Percentiles rank a stretch among this genome's conserved stretches.
Evolutionary conservation across 2,888 invertebrate species (phyloP).

Genomic region (Phortica okadai): DNA sequence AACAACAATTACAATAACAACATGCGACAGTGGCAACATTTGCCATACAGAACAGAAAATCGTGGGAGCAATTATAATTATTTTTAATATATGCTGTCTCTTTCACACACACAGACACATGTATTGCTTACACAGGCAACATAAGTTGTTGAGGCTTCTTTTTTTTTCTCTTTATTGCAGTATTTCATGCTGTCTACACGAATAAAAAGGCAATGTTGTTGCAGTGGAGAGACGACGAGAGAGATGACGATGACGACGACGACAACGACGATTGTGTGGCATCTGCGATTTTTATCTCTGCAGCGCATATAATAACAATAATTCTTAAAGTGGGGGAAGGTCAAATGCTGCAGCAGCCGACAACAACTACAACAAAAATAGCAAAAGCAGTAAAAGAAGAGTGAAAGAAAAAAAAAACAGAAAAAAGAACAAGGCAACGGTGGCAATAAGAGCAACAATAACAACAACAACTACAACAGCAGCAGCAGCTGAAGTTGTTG

Average conservation of each 20-base stretch:
- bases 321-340: slow-evolving; percentile 74
- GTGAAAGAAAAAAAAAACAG: slow-evolving; percentile 52
- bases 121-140: slow-evolving; percentile 53
- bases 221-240: not conserved
- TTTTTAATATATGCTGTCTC: slow-evolving; percentile 60
- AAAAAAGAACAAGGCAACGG: not conserved
- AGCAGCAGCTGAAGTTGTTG: slow-evolving; percentile 25
- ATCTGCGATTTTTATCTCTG: slow-evolving; percentile 71
- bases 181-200: slow-evolving; percentile 69
- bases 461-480: slow-evolving; percentile 2
- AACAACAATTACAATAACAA: slow-evolving; percentile 18
- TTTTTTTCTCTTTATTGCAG: slow-evolving; percentile 47
- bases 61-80: slow-evolving; percentile 77
- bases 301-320: slow-evolving; percentile 74
- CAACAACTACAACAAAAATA: slow-evolving; percentile 48
- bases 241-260: slow-evolving; percentile 6
- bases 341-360: slow-evolving; percentile 48
- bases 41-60: slow-evolving; percentile 69
- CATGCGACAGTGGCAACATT: slow-evolving; percentile 57
- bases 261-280: slow-evolving; percentile 64
- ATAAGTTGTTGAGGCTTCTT: slow-evolving; percentile 43
- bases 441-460: slow-evolving; percentile 5
- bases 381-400: slow-evolving; percentile 63
- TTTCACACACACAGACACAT: slow-evolving; percentile 50
- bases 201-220: not conserved